Base-by-base conservation (phyloP, 1,140 invertebrate genomes). In the Eciton burchellii region DNA sequence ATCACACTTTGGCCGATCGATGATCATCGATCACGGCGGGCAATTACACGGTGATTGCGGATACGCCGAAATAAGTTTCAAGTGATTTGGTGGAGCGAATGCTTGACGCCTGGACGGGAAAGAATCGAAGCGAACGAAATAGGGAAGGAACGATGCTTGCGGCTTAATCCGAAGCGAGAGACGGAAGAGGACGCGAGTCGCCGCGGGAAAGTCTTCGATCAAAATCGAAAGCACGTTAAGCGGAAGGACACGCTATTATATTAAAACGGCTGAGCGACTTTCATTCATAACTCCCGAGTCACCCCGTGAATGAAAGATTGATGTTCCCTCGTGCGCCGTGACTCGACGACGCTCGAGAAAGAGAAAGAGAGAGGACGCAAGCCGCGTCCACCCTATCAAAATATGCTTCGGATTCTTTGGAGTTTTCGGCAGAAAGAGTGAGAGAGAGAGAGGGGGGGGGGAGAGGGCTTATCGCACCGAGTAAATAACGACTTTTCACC, bases 211-310 rank as follows among this genome's bases (percentile, higher is more conserved):
- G 60, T 85, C 81, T 76, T 91, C 90, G 85, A 91, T 91, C 91
- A 90, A 90, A 90, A 92, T 91, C 82, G 84, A 89, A 91, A 83
- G 52, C 82, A 29, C 86, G 86, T 91, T 91, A 91, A 72, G 82
- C 45, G 77, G 19, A 56, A 60, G 73, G 54, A 68, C 77, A 87
- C 60, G 68, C 72, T 56, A 81, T 71, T 82, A 84, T 88, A 91
- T 91, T 88, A 89, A 90, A 90, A 86, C 62, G 35, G 57, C 65
- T 29, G 49, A 45, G n/a, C 57, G 43, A 79, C 82, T 89, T 88
- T 90, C 83, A 85, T 90, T 90, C 89, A 90, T 87, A 88, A 90
- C 84, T 84, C 59, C 63, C 81, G 63, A 81, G 63, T 85, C 77
- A 68, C 62, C 87, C 60, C 52, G 83, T 85, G 88, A 90, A 90